These are phyloP conservation scores for Sinohyriopsis cumingii DNA, from an alignment of 2,888 invertebrate genomes.

Conservation along the genomic window DNA sequence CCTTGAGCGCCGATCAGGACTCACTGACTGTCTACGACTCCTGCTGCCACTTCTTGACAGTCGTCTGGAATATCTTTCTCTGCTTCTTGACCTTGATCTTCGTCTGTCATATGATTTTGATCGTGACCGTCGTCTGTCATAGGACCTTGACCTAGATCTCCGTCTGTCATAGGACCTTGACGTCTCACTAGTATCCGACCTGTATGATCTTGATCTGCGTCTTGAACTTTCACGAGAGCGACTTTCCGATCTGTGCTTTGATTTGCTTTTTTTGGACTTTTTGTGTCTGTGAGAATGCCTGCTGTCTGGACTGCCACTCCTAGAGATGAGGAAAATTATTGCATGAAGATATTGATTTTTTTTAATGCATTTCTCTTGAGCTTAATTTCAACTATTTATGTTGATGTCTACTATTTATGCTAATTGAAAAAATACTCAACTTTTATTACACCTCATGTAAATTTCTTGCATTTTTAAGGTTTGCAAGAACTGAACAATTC, in stretches of 20 bases:
- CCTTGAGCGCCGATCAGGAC: conserved; percentile 31
- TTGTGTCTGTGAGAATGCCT: conserved; percentile 47
- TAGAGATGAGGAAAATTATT: conserved; percentile 7
- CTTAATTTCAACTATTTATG: too few species aligned
- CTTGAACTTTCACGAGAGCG: conserved; percentile 11
- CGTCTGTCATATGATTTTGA: conserved; percentile 14
- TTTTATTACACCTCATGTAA: too few species aligned
- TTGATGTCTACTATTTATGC: too few species aligned
- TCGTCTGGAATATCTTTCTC: conserved; percentile 26
- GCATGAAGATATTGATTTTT: too few species aligned
- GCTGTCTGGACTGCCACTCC: conserved; percentile 39
- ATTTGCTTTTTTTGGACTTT: conserved; percentile 53
- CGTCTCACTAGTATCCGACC: not conserved
- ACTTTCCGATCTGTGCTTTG: conserved; percentile 14
- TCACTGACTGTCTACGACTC: conserved; percentile 12
- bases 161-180: conserved; percentile 4
- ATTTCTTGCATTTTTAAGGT: too few species aligned
- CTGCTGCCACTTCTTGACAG: conserved; percentile 14
- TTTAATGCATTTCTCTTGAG: too few species aligned
- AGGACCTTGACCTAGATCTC: conserved; percentile 22
- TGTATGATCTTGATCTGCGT: conserved; percentile 11
- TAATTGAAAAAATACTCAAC: too few species aligned
- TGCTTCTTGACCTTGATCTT: conserved; percentile 34
- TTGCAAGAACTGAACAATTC: too few species aligned
- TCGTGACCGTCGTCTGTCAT: conserved; percentile 17